Evolutionary conservation across 1,140 invertebrate genomes (phyloP).

Genomic region (Drosophila melanica): DNA sequence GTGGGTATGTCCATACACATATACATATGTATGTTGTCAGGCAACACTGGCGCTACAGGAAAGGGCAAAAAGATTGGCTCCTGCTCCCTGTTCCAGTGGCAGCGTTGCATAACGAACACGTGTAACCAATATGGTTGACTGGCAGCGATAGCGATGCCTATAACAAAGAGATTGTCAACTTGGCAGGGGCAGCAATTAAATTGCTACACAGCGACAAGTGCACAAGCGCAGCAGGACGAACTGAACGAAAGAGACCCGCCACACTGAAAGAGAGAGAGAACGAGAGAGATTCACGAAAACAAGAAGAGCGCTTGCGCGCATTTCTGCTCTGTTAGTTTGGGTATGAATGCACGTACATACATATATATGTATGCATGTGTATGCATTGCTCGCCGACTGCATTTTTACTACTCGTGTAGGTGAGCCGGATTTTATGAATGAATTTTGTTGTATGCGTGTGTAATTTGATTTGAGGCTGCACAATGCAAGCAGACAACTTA

Average conservation of each 20-base stretch:
- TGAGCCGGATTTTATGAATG: conserved; percentile 82
- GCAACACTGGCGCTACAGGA: conserved; percentile 59
- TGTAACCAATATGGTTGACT: conserved; percentile 67
- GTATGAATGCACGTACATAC: conserved; percentile 7
- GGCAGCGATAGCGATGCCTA: conserved; percentile 25
- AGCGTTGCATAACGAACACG: conserved; percentile 80
- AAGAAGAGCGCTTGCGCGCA: conserved; percentile 69
- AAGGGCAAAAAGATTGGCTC: conserved; percentile 69
- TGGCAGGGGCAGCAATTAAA: conserved; percentile 49
- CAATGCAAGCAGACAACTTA: conserved; percentile 33
- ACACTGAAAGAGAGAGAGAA: neutral
- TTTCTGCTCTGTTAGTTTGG: neutral
- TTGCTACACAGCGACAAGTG: conserved; percentile 56
- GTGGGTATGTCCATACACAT: conserved; percentile 12
- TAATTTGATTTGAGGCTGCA: conserved; percentile 34
- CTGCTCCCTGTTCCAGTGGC: conserved; percentile 36
- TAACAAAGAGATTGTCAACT: conserved; percentile 66
- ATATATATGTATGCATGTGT: conserved; percentile 5
- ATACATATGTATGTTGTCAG: conserved; percentile 28
- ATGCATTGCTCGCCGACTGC: conserved; percentile 37
- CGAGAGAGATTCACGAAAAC: neutral
- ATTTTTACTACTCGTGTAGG: conserved; percentile 80
- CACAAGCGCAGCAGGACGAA: conserved; percentile 44
- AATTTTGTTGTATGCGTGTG: conserved; percentile 59
- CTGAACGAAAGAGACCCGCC: conserved; percentile 30